Evolutionary conservation across 37 sponge, comb jelly and placozoan genomes (phyloP).

Genomic region (Bolinopsis microptera): DNA sequence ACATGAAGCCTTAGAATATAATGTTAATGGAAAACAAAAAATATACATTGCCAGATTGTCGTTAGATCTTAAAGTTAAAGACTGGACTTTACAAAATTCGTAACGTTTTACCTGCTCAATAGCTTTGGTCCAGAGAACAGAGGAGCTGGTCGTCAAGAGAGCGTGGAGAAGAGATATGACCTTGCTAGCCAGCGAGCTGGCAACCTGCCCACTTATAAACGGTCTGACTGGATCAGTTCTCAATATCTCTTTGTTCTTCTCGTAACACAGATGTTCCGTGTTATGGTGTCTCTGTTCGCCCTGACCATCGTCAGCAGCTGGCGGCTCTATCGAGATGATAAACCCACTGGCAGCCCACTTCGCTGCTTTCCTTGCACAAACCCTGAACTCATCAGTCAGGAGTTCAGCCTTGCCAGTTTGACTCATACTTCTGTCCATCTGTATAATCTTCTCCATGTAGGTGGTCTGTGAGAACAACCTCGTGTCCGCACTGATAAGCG

Average conservation of each 20-base stretch:
- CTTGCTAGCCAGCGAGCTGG: constrained; percentile 89
- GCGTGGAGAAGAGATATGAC: constrained; percentile 84
- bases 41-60: too few species aligned
- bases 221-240: constrained; percentile 87
- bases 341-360: constrained; percentile 87
- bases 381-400: constrained; percentile 74
- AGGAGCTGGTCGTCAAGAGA: constrained; percentile 76
- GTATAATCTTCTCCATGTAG: constrained; percentile 76
- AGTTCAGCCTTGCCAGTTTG: constrained; percentile 78
- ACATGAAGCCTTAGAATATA: neutral
- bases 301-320: constrained; percentile 68
- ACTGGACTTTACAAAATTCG: too few species aligned
- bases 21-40: too few species aligned
- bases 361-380: constrained; percentile 78
- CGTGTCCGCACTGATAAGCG: constrained; percentile 69
- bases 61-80: too few species aligned
- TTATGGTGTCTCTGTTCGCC: constrained; percentile 78
- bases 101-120: constrained; percentile 85
- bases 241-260: constrained; percentile 83
- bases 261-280: constrained; percentile 81
- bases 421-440: constrained; percentile 76
- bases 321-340: constrained; percentile 84
- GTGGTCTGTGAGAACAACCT: constrained; percentile 61
- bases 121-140: constrained; percentile 83
- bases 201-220: constrained; percentile 93